phyloP scores from a whole-genome alignment of 2,888 invertebrate genomes.

The Nudaria mundana region DNA sequence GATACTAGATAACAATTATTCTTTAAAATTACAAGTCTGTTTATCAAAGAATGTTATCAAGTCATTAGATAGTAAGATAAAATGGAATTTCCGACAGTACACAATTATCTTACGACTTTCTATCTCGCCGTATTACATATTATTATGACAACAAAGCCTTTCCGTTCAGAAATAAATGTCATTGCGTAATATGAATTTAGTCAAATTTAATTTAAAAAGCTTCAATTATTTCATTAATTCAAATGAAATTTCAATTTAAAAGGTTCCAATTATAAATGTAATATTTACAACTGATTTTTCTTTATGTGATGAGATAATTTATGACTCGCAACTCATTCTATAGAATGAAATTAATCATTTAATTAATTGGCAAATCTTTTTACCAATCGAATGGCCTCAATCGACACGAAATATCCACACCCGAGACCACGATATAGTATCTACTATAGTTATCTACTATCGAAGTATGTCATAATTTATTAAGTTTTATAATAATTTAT shows the following conservation, averaged over 20 bases:
- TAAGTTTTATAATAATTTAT: too few relatives aligned
- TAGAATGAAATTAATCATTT: too few relatives aligned
- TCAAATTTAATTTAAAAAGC: neutral
- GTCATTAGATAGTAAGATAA: neutral
- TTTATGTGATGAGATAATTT: neutral
- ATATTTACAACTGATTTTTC: neutral
- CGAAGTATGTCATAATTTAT: too few relatives aligned
- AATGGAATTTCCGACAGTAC: neutral
- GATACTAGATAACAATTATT: neutral
- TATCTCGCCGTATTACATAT: neutral
- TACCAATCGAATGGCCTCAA: too few relatives aligned
- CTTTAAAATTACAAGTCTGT: neutral
- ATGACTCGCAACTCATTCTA: too few relatives aligned
- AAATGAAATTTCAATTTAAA: neutral
- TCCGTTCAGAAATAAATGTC: neutral
- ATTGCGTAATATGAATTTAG: neutral
- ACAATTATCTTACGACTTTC: neutral
- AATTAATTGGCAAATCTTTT: too few relatives aligned
- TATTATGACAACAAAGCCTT: constrained; percentile 4
- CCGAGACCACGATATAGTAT: too few relatives aligned
- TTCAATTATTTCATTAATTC: neutral
- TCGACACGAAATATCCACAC: too few relatives aligned
- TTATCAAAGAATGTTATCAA: neutral
- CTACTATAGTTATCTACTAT: too few relatives aligned
- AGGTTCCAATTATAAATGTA: neutral